Base-by-base conservation (phyloP, 2,888 invertebrate genomes). In the Noctua fimbriata region DNA sequence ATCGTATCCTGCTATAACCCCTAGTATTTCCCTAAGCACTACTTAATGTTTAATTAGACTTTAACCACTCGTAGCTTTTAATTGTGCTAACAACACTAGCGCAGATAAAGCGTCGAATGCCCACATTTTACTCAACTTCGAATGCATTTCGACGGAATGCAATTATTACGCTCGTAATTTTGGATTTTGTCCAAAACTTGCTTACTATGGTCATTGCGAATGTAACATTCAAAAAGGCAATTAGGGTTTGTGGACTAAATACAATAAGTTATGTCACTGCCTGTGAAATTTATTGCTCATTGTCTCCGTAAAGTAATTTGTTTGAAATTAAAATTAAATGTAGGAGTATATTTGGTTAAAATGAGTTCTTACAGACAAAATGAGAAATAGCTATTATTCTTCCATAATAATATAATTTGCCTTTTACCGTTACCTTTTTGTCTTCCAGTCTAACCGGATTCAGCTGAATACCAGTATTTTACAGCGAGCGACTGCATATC, bases 101-200 rank as follows among this genome's bases (percentile, higher is more conserved):
- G 86, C 86, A 86, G 88, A 91, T 91, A 89, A 90, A 92, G 88
- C 88, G 83, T 87, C 88, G 91, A 89, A 92, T 91, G 90, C 90
- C 90, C 91, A 92, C 92, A 92, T 93, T 94, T 93, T 90, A 92
- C 90, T 93, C 93, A 92, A 94, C 92, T 94, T 91, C 87, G 91
- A 92, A 92, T 93, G 91, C 91, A 91, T 92, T 93, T 91, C 92
- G 89, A 92, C 91, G 88, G 90, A 92, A 92, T 92, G 91, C 92
- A 91, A 92, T 93, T 93, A 93, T 91, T 91, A 88, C 90, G 89
- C 89, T 91, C 90, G 92, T 94, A 93, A 94, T 94, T 94, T 94
- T 92, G 92, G 92, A 91, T 91, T 92, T 89, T 88, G 90, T 91
- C 92, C 91, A 88, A 88, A 88, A 89, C 84, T 88, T 87, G 86